These are phyloP conservation scores for Mixornis gularis DNA, from an alignment of 2,113 vertebrate species.

Conservation along the genomic window DNA sequence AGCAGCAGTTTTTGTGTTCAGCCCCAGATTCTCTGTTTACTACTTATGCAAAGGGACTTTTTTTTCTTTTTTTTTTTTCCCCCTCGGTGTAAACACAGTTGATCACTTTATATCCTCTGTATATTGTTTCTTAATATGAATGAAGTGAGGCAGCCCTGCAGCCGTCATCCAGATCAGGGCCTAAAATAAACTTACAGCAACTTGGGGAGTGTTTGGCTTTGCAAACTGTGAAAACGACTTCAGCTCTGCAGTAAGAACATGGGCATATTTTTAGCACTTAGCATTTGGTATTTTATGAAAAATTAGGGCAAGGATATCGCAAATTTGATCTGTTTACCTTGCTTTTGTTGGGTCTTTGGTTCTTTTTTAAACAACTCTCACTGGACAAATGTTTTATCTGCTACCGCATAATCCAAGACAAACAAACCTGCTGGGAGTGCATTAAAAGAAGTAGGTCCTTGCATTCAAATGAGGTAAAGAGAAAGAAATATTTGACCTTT, in stretches of 20 bases:
- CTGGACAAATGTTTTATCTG: neutral
- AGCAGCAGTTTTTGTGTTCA: neutral
- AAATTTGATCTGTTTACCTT: slow-evolving; percentile 18
- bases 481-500: slow-evolving; percentile 64
- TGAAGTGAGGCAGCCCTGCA: slow-evolving; percentile 46
- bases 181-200: slow-evolving; percentile 40
- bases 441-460: neutral
- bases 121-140: slow-evolving; percentile 60
- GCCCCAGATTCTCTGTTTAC: neutral
- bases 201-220: slow-evolving; percentile 32
- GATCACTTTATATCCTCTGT: slow-evolving; percentile 63
- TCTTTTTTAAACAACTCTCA: neutral
- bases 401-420: slow-evolving; percentile 39
- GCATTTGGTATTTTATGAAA: neutral
- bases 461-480: slow-evolving; percentile 1
- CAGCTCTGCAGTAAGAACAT: neutral
- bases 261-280: neutral
- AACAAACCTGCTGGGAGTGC: slow-evolving; percentile 13
- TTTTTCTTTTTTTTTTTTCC: neutral
- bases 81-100: slow-evolving; percentile 44
- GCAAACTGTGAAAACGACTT: slow-evolving; percentile 32
- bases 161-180: slow-evolving; percentile 7
- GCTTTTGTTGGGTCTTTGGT: neutral
- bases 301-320: neutral
- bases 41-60: neutral